Percentiles rank a stretch among this genome's conserved stretches.
These are phyloP conservation scores for Sarcoramphus papa DNA, from an alignment of 2,797 vertebrate species.

Conservation along the genomic window DNA sequence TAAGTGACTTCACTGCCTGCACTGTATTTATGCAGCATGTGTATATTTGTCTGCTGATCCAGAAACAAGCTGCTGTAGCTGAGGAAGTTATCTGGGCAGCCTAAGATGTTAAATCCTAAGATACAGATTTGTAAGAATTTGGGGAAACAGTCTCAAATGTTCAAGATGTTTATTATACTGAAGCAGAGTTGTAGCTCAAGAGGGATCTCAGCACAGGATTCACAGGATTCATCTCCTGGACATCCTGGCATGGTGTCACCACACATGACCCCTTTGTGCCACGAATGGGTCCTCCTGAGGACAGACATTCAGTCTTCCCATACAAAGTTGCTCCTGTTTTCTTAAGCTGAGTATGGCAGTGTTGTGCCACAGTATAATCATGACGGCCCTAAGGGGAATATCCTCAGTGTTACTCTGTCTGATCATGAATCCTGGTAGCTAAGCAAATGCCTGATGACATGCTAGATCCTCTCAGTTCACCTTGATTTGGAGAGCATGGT, in stretches of 20 bases:
- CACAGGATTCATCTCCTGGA: not conserved
- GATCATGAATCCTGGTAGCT: not conserved
- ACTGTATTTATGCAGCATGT: not conserved
- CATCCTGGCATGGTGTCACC: not conserved
- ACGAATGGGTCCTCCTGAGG: not conserved
- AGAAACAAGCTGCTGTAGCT: constrained; percentile 11
- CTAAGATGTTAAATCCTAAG: not conserved
- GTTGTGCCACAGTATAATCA: not conserved
- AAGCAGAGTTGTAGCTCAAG: not conserved
- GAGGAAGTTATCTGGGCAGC: not conserved
- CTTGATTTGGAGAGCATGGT: not conserved
- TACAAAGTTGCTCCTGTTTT: not conserved
- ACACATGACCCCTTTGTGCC: not conserved
- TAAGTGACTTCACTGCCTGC: not conserved
- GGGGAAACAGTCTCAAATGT: not conserved
- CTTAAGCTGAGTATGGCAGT: not conserved
- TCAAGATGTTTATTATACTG: not conserved
- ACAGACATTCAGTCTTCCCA: not conserved
- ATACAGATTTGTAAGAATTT: not conserved
- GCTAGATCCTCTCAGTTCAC: not conserved
- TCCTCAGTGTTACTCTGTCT: not conserved
- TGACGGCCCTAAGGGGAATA: not conserved
- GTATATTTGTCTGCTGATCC: not conserved
- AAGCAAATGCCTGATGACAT: not conserved
- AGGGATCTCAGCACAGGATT: not conserved